Evolutionary conservation across 2,888 invertebrate genomes (phyloP), one percentile per base, ranked within the genome.

Genomic region (Terebella lapidaria): DNA sequence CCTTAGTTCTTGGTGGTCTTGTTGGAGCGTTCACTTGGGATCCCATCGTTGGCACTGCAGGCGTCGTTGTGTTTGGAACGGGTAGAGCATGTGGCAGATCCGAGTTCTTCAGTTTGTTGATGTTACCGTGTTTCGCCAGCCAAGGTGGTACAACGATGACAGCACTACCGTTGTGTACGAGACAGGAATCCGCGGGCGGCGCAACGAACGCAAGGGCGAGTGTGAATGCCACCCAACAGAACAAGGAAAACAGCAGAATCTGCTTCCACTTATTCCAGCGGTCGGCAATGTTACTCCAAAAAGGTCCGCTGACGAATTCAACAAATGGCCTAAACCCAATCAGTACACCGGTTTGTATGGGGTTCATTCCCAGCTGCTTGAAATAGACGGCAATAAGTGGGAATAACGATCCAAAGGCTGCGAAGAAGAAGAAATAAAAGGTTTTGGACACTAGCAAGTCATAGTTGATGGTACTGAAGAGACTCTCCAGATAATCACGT

Each of bases 361-460:
- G 92, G 82, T 95, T 96, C 94, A 99, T 95, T 62, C 95, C 95
- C 89, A 97, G 90, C 84, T 97, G 97, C 84, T 99, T 99, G 85
- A 99, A 99, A 83, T 97, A 99, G 52, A 99, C 93, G 42, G 95
- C 97, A 89, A 99, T 92, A 64, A 99, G 84, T 0, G 99, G 99
- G 79, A 97, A 99, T 20, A 99, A 86, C 0, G 94, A 94, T 3
- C 99, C 99, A 80, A 99, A 99, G 1, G 97, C 96, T 47, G 96
- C 94, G 82, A 96, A 99, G 84, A 97, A 99, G 86, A 96, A 96
- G 83, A 99, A 96, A 81, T 99, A 99, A 83, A 99, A 99, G 25
- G 92, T 89, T 83, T 99, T 97, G 70, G 94, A 94, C 58, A 94
- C 89, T 69, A 97, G 86, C 57, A 99, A 58, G 49, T 68, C 60